Evolutionary conservation across 1,140 invertebrate genomes (phyloP).

Genomic region (Drosophila novamexicana): DNA sequence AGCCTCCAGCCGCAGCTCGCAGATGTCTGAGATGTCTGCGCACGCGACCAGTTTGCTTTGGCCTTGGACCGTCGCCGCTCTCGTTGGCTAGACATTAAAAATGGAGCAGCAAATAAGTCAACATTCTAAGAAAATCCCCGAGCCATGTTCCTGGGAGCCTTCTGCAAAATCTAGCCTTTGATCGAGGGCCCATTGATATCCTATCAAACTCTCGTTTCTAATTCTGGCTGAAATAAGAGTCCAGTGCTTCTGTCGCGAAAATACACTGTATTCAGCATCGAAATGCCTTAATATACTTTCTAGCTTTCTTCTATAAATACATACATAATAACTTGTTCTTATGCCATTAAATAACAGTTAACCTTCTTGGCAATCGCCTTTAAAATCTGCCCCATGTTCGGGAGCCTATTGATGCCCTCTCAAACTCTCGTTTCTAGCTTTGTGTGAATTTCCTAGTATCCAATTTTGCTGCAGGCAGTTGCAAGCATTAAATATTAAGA

Average conservation of each 20-base stretch:
- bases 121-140: constrained; percentile 35
- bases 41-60: constrained; percentile 72
- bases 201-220: too few relatives aligned
- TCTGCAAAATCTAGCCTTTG: background rate
- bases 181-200: too few relatives aligned
- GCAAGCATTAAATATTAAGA: constrained; percentile 17
- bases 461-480: constrained; percentile 15
- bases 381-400: background rate
- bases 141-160: background rate
- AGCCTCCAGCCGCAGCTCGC: background rate
- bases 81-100: constrained; percentile 53
- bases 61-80: constrained; percentile 17
- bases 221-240: too few relatives aligned
- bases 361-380: background rate
- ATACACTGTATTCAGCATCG: too few relatives aligned
- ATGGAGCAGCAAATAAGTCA: constrained; percentile 57
- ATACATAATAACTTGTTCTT: too few relatives aligned
- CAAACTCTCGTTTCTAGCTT: background rate
- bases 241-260: too few relatives aligned
- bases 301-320: too few relatives aligned
- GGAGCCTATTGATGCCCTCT: constrained; percentile 16
- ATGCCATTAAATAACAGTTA: too few relatives aligned
- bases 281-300: too few relatives aligned
- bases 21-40: constrained; percentile 73
- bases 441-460: background rate